Evolutionary conservation across 2,797 vertebrate species (phyloP).

Genomic region (Xenopus petersii): DNA sequence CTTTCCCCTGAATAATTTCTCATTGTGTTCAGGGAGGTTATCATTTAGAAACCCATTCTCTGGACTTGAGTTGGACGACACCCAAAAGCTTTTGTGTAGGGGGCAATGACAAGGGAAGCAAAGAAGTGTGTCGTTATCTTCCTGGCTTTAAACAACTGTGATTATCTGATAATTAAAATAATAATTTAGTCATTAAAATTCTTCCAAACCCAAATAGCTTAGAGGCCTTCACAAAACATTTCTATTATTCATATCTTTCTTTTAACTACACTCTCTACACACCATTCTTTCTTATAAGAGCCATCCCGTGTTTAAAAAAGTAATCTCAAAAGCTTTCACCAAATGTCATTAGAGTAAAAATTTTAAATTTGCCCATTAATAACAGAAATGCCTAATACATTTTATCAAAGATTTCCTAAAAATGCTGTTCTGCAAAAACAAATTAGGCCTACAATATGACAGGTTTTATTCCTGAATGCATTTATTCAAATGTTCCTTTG

Average conservation of each 20-base stretch:
- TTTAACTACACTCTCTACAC: conserved; percentile 8
- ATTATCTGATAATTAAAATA: conserved; percentile 48
- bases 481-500: not conserved
- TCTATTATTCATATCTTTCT: conserved; percentile 21
- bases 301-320: not conserved
- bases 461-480: not conserved
- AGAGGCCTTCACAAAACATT: conserved; percentile 18
- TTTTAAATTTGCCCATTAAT: conserved; percentile 1
- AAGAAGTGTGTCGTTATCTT: conserved; percentile 31
- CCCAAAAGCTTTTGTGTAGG: conserved; percentile 32
- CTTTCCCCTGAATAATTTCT: conserved; percentile 18
- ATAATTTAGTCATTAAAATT: conserved; percentile 41
- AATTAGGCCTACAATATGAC: not conserved
- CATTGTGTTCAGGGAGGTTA: conserved; percentile 25
- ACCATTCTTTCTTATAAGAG: not conserved
- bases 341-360: conserved; percentile 1
- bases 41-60: conserved; percentile 39
- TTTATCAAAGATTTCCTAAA: not conserved
- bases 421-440: not conserved
- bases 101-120: conserved; percentile 36
- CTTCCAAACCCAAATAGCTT: conserved; percentile 24
- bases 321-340: conserved; percentile 5
- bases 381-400: not conserved
- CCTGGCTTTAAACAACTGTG: conserved; percentile 36
- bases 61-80: conserved; percentile 26